These are phyloP conservation scores for Apodemia zela DNA, from an alignment of 2,888 invertebrate genomes.

Conservation along the genomic window DNA sequence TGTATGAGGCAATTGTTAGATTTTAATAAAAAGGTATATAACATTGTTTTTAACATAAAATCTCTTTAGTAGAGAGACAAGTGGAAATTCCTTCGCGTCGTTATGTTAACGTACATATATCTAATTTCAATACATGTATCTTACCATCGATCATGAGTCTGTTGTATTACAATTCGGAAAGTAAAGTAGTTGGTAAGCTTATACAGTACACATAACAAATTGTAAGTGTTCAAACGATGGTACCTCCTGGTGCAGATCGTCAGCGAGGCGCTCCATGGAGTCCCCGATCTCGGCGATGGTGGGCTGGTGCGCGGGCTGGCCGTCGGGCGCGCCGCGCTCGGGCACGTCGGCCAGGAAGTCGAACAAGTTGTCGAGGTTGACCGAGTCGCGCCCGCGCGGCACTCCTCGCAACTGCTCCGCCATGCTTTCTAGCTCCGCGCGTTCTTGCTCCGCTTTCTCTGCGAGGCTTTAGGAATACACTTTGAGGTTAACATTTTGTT, in stretches of 20 bases:
- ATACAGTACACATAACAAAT: too few relatives aligned
- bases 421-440: conserved; percentile 76
- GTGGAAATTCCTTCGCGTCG: too few relatives aligned
- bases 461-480: conserved; percentile 66
- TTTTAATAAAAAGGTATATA: too few relatives aligned
- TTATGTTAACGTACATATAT: too few relatives aligned
- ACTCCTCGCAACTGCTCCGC: conserved; percentile 65
- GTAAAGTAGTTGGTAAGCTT: too few relatives aligned
- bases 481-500: background rate
- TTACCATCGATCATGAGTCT: too few relatives aligned
- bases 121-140: too few relatives aligned
- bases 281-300: conserved; percentile 91
- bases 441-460: conserved; percentile 83
- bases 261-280: conserved; percentile 90
- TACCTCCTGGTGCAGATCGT: conserved; percentile 90
- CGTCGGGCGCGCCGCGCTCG: conserved; percentile 69
- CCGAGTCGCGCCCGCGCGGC: conserved; percentile 83
- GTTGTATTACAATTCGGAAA: too few relatives aligned
- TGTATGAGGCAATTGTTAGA: too few relatives aligned
- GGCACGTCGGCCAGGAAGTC: conserved; percentile 92
- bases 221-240: too few relatives aligned
- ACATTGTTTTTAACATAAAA: too few relatives aligned
- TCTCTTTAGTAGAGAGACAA: too few relatives aligned
- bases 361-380: conserved; percentile 93
- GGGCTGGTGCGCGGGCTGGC: conserved; percentile 78